Base-by-base conservation (phyloP, 2,888 invertebrate species). In the Mesochorus sp. region DNA sequence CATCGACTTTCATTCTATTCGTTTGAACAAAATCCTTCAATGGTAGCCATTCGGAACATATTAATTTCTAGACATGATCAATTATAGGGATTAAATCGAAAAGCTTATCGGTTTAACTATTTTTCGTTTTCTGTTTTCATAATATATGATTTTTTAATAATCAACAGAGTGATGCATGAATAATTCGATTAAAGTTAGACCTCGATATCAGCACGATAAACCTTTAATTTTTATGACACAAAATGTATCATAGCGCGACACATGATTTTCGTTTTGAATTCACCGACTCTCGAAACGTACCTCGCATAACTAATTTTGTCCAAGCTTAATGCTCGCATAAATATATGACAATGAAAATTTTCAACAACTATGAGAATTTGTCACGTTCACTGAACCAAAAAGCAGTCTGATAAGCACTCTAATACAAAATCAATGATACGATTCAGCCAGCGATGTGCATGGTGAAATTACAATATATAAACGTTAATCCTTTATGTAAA, bases 251-350 rank as follows among this genome's bases (percentile, higher is more conserved):
- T 24, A 26, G 6, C 24, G 39, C 59, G 37, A 59, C 59, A n/a
- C 5, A 34, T 28, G 12, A 47, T 47, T 66, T 37, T 37, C 64
- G 39, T 66, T 66, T 39, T n/a, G 24, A 26, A 51, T 37, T 51
- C 24, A 37, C 37, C 1, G 14, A 24, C 14, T 8, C 51, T 34
- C 47, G 64, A 37, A 66, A 66, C 51, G 12, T 51, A 24, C 31
- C 49, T 34, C 12, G 26, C 51, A 66, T 17, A 51, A 51, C 37
- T 51, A 66, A 66, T 51, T 10, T 10, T 49, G n/a, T 28, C 24
- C 8, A 17, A 5, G 31, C 14, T 34, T 12, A 6, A 14, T n/a
- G 10, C 26, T 17, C n/a, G n/a, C 19, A 26, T 61, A 42, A 61
- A 61, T 61, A n/a, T n/a, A 24, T 14, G 61, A 1, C 4, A 8